Evolutionary conservation across 2,797 vertebrate genomes (phyloP).

Genomic region (Enoplosus armatus): DNA sequence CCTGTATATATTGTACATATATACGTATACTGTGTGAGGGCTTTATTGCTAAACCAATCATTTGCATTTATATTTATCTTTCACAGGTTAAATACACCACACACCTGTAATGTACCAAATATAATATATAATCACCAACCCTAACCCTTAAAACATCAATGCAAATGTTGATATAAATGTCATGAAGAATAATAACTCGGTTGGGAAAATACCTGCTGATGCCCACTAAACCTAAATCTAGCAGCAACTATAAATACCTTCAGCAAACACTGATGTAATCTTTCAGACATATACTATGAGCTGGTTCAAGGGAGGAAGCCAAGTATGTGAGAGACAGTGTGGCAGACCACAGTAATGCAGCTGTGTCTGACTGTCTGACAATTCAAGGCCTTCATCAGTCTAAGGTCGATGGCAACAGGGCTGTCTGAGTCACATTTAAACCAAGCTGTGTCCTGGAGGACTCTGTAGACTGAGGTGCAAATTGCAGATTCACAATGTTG

Average conservation of each 20-base stretch:
- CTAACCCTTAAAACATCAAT: too few species aligned
- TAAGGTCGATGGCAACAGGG: conserved; percentile 43
- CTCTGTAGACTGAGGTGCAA: conserved; percentile 25
- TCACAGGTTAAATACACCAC: conserved; percentile 41
- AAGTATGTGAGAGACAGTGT: conserved; percentile 67
- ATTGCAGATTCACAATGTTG: conserved; percentile 6
- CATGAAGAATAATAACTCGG: conserved; percentile 48
- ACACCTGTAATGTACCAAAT: conserved; percentile 26
- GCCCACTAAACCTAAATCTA: conserved; percentile 52
- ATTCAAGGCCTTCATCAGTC: conserved; percentile 55
- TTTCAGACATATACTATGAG: conserved; percentile 53
- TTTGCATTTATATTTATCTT: conserved; percentile 37
- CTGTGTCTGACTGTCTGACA: conserved; percentile 77
- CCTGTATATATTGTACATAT: conserved; percentile 7
- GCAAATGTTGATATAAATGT: conserved; percentile 61
- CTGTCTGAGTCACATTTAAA: conserved; percentile 51
- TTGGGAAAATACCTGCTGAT: conserved; percentile 70
- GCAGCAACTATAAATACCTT: conserved; percentile 68
- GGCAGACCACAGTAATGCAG: conserved; percentile 77
- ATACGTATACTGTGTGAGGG: too few species aligned
- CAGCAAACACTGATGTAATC: conserved; percentile 76
- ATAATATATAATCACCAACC: conserved; percentile 32
- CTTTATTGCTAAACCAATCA: conserved; percentile 15
- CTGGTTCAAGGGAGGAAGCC: conserved; percentile 48
- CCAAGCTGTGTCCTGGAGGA: conserved; percentile 10